These are phyloP conservation scores for Pollenia angustigena DNA, from an alignment of 2,888 invertebrate genomes.

Conservation along the genomic window DNA sequence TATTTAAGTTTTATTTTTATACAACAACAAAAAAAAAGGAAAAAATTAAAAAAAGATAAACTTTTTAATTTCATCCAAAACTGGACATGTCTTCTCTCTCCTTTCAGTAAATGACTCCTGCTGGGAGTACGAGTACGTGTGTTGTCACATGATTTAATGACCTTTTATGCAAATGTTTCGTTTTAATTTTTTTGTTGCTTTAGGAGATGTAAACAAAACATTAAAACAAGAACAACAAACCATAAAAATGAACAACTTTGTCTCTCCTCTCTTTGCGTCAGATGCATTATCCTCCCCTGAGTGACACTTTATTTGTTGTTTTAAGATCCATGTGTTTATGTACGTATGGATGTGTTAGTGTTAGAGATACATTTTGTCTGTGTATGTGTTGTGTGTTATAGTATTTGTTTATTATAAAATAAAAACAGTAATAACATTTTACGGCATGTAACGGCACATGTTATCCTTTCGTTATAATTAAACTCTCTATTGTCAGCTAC, in stretches of 20 bases:
- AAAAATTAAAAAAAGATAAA: neutral
- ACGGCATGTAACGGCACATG: constrained; percentile 48
- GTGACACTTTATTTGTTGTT: neutral
- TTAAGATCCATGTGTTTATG: neutral
- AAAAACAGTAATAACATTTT: constrained; percentile 20
- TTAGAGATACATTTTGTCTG: constrained; percentile 15
- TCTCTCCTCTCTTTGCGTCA: constrained; percentile 15
- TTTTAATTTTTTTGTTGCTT: constrained; percentile 16
- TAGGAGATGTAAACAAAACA: constrained; percentile 30
- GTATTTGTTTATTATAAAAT: constrained; percentile 9
- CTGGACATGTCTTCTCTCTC: constrained; percentile 47
- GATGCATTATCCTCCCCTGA: constrained; percentile 36
- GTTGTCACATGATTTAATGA: constrained; percentile 72
- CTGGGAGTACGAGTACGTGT: constrained; percentile 40
- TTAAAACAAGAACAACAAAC: constrained; percentile 39
- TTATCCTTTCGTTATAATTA: constrained; percentile 61
- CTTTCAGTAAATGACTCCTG: constrained; percentile 23
- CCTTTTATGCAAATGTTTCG: constrained; percentile 71
- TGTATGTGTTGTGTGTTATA: neutral
- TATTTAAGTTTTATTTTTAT: constrained; percentile 34
- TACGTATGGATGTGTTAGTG: neutral
- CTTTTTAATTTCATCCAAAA: constrained; percentile 53
- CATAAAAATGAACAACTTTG: constrained; percentile 35
- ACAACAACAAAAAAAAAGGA: neutral
- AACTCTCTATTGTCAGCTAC: constrained; percentile 2